phyloP scores from a whole-genome alignment of 2,797 vertebrate genomes.

The Lutjanus campechanus region DNA sequence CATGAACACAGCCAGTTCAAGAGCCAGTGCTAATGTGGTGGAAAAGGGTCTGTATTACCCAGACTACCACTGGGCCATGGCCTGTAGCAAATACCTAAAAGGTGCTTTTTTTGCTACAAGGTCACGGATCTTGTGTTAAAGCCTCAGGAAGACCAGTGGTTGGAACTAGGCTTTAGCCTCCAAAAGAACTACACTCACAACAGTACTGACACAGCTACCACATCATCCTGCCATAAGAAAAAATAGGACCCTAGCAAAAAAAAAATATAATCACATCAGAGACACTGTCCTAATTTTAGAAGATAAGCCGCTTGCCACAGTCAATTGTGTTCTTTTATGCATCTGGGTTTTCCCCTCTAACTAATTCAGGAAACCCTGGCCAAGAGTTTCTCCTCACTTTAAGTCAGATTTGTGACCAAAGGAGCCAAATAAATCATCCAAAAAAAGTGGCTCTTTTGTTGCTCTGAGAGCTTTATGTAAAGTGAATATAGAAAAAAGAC shows the following conservation, averaged over 20 bases:
- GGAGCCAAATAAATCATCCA: conserved; percentile 28
- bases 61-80: background rate
- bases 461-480: conserved; percentile 21
- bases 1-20: too few species aligned
- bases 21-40: too few species aligned
- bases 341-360: conserved; percentile 42
- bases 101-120: background rate
- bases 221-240: conserved; percentile 17
- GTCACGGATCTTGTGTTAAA: background rate
- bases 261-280: conserved; percentile 56
- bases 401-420: conserved; percentile 20
- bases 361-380: conserved; percentile 35
- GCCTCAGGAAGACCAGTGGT: background rate
- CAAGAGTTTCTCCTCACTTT: conserved; percentile 25
- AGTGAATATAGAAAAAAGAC: conserved; percentile 15
- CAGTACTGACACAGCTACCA: conserved; percentile 8
- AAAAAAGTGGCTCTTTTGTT: conserved; percentile 26
- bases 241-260: background rate
- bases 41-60: background rate
- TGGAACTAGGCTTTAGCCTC: background rate
- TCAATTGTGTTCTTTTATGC: conserved; percentile 59
- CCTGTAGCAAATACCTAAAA: background rate
- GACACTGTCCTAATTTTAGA: conserved; percentile 60
- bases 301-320: conserved; percentile 51
- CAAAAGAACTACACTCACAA: background rate